Evolutionary conservation across 2,113 vertebrate species (phyloP), one percentile per base, ranked within the genome.

Genomic region (Benitochromis conjunctus): DNA sequence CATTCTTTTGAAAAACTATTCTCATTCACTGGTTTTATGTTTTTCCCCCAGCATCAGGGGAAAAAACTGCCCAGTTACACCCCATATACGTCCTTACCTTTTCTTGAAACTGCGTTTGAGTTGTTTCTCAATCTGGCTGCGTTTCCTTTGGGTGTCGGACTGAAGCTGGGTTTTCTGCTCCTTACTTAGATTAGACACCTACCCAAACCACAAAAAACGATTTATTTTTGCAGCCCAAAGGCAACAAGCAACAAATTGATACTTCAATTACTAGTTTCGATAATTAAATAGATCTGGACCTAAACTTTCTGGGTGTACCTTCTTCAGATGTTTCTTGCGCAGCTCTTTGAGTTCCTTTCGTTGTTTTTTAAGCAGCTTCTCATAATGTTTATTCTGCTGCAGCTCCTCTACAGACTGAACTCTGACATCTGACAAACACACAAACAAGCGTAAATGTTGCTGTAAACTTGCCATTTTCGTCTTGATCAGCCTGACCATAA

Each of bases 301-400:
- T 9, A 74, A 34, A 19, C 46, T 86, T 6, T 24, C 12, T 31
- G 43, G 54, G 2, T 2, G 18, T 84, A 97, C 96, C 94, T 97
- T 97, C 86, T 96, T 97, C 9, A 95, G 91, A 69, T 98, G 97
- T 78, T 98, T 98, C 92, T 97, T 97, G 3, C 77, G 92, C 55
- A 98, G 91, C 74, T 98, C 97, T 83, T 97, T 96, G 34, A 98
- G 79, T 11, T 98, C 97, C 34, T 97, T 97, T 51, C 92, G 94
- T 12, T 98, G 97, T 36, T 97, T 97, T 91, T 96, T 96, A 3
- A 90, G 48, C 13, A 98, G 90, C 83, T 98, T 98, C 76, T 89
- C 13, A 9, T 97, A 97, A 21, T 69, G 48, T 89, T 97, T 98
- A 77, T 98, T 96, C 85, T 95, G 91, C 86, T 89, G 96, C 34